phyloP scores from a whole-genome alignment of 2,888 invertebrate genomes.

The Tanaodytes sp. region DNA sequence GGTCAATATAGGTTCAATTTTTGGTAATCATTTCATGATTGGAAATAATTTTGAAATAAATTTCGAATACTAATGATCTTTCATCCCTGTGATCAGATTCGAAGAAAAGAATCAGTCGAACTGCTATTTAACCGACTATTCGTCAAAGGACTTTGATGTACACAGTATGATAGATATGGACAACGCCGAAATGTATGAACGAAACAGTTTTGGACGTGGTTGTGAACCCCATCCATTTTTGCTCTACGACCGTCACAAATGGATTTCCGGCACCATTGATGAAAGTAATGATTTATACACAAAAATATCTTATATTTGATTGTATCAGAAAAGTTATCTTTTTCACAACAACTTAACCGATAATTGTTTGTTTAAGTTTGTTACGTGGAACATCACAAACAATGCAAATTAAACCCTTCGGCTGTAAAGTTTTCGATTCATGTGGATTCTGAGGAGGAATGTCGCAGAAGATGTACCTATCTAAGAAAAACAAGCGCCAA shows the following conservation, averaged over 20 bases:
- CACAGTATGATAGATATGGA: constrained; percentile 76
- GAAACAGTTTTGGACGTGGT: constrained; percentile 87
- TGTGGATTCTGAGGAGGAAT: constrained; percentile 81
- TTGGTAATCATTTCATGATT: too few species aligned
- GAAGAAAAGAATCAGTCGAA: constrained; percentile 76
- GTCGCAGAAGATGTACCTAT: constrained; percentile 73
- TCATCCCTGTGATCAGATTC: constrained; percentile 29
- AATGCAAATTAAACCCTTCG: constrained; percentile 80
- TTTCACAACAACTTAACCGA: neutral
- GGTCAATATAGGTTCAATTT: too few species aligned
- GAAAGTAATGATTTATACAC: constrained; percentile 60
- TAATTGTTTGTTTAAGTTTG: constrained; percentile 76
- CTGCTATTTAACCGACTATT: constrained; percentile 85
- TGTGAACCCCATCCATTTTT: constrained; percentile 79
- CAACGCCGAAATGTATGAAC: constrained; percentile 84
- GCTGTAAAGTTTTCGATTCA: constrained; percentile 79
- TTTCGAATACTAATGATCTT: too few species aligned
- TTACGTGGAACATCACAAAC: constrained; percentile 84
- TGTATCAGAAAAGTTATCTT: neutral
- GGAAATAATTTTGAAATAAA: too few species aligned
- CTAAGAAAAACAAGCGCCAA: constrained; percentile 76
- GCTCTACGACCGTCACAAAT: constrained; percentile 44
- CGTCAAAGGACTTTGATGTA: constrained; percentile 79
- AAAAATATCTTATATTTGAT: constrained; percentile 29
- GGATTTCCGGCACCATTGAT: constrained; percentile 42